A percentile compares a stretch with the other conserved stretches of the same genome.
phyloP scores from a whole-genome alignment of 2,888 invertebrate species.

The Leptogaster cylindrica region DNA sequence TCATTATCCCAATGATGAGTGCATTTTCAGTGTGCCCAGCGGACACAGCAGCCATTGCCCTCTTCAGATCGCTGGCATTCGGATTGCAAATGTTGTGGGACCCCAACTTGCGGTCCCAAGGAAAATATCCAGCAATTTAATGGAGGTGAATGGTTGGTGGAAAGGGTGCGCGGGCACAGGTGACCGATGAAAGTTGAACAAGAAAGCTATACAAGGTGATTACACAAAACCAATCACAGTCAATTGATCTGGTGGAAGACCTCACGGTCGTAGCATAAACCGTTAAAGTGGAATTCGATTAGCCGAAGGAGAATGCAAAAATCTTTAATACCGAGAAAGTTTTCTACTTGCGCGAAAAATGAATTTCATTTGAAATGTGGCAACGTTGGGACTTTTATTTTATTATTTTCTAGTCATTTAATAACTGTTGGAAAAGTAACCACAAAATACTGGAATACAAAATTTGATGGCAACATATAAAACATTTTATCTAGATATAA shows the following conservation, averaged over 20 bases:
- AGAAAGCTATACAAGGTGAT: constrained; percentile 31
- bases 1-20: neutral
- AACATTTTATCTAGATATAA: too few relatives aligned
- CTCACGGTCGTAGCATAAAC: constrained; percentile 5
- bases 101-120: neutral
- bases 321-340: constrained; percentile 21
- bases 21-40: neutral
- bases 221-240: constrained; percentile 16
- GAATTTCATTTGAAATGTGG: constrained; percentile 9
- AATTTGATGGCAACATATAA: too few relatives aligned
- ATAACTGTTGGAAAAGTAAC: too few relatives aligned
- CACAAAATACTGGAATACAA: too few relatives aligned
- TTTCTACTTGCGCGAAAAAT: neutral
- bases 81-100: neutral
- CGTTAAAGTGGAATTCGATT: constrained; percentile 22
- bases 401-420: too few relatives aligned
- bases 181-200: constrained; percentile 17
- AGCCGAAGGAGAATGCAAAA: constrained; percentile 25
- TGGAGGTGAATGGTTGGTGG: neutral
- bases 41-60: neutral
- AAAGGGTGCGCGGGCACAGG: neutral
- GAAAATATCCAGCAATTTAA: constrained; percentile 1
- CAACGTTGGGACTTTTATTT: neutral
- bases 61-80: neutral
- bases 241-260: constrained; percentile 31